Conservation (phyloP, 2,113 vertebrate genomes). For the Canis aureus region DNA sequence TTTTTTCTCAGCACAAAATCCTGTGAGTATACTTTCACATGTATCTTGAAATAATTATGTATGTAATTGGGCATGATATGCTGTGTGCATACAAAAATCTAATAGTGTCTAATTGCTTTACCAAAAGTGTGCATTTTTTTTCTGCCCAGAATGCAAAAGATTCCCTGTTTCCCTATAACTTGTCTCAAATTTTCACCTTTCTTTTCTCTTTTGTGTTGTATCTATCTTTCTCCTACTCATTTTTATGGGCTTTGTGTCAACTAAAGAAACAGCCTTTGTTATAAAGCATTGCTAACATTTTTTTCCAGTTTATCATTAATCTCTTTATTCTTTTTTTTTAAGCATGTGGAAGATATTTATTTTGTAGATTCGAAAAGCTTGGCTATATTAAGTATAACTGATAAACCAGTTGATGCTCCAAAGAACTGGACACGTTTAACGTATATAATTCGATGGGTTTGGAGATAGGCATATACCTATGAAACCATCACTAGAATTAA, state of each 20-base stretch:
- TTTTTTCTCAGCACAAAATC: not conserved
- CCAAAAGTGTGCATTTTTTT: not conserved
- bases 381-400: not conserved
- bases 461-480: not conserved
- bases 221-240: not conserved
- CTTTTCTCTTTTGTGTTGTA: not conserved
- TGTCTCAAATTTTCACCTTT: not conserved
- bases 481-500: not conserved
- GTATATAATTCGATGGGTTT: not conserved
- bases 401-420: not conserved
- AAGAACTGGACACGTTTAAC: not conserved
- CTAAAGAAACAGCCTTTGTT: not conserved
- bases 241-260: not conserved
- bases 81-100: not conserved
- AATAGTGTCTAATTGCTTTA: not conserved
- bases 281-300: not conserved
- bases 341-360: not conserved
- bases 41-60: not conserved
- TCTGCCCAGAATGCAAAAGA: not conserved
- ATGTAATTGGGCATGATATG: not conserved
- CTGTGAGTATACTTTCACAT: not conserved
- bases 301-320: not conserved
- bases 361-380: not conserved
- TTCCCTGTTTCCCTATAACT: not conserved
- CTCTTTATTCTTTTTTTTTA: slow-evolving; percentile 28